Evolutionary conservation across 2,113 vertebrate genomes (phyloP), one percentile per base, ranked within the genome.

Genomic region (Rhea pennata): DNA sequence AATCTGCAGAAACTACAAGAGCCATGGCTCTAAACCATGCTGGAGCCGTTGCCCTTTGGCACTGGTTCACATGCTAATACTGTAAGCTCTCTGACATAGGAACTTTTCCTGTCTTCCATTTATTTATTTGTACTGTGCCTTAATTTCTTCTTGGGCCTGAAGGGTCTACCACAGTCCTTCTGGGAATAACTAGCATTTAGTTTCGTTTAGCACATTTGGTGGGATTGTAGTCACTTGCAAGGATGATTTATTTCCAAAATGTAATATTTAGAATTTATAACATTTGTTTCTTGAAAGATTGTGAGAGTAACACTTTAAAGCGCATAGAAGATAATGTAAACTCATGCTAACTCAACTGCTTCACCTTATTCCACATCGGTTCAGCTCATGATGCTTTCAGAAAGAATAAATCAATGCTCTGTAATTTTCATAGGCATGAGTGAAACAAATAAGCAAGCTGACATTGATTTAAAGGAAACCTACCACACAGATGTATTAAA

Each of bases 211-310:
- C 27, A 48, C 27, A 59, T 71, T 67, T 67, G 5, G 21, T 78
- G 62, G 19, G 46, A 74, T 26, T 40, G 12, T 36, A 77, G 33
- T 74, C 6, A 42, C 16, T 12, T 84, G 24, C 39, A 92, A 86
- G 19, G n/a, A 56, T 40, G 40, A 44, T 31, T 93, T 84, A 23
- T 84, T 87, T 95, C 39, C 76, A 78, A 93, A 92, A 90, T 65
- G 12, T 39, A 75, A 44, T 8, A 44, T 59, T 81, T 71, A 81
- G 65, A 24, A 29, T 2, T 48, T 12, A n/a, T 22, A 15, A 87
- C 27, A 48, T 2, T 84, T 84, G 16, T 75, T 84, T 78, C 48
- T 70, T 69, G 17, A 81, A 65, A 78, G 11, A 10, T 7, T 86
- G 20, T 33, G 67, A 81, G 14, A 65, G 31, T 54, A 77, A 81